phyloP scores from a whole-genome alignment of 2,888 invertebrate species.

The Rotaria magnacalcarata region DNA sequence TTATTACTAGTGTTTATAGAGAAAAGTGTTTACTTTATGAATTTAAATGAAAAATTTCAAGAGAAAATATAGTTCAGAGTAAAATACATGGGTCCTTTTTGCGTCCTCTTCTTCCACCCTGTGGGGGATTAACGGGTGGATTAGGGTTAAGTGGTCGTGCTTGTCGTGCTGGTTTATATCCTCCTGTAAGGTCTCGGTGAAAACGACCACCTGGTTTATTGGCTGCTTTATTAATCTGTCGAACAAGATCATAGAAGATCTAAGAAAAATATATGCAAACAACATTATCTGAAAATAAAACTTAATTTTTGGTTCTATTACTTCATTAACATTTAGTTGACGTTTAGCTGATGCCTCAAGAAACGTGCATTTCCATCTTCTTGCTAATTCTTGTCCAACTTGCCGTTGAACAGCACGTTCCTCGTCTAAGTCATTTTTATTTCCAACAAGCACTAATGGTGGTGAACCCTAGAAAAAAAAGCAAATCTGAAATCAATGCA shows the following conservation, averaged over 20 bases:
- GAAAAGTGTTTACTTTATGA: too few relatives aligned
- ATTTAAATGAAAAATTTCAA: too few relatives aligned
- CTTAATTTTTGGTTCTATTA: slow-evolving; percentile 45
- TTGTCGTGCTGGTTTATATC: too few relatives aligned
- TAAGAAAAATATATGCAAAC: neutral
- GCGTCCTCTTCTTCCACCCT: too few relatives aligned
- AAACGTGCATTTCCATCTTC: slow-evolving; percentile 96
- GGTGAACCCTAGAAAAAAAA: slow-evolving; percentile 58
- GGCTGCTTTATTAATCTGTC: neutral
- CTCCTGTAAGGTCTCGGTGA: neutral
- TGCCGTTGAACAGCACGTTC: slow-evolving; percentile 99
- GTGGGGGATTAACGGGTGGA: too few relatives aligned
- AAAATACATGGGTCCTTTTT: neutral
- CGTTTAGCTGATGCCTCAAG: slow-evolving; percentile 99
- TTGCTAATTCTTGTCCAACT: slow-evolving; percentile 85
- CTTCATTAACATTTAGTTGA: slow-evolving; percentile 96
- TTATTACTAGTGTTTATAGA: too few relatives aligned
- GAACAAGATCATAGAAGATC: slow-evolving; percentile 25
- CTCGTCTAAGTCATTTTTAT: slow-evolving; percentile 99
- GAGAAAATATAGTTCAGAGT: neutral
- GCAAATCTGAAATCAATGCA: too few relatives aligned
- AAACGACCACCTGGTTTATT: neutral
- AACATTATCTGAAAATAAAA: neutral
- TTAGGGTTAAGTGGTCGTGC: too few relatives aligned
- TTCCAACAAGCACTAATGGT: slow-evolving; percentile 98